Evolutionary conservation across 2,888 invertebrate species (phyloP).

Genomic region (Plebejus argus): DNA sequence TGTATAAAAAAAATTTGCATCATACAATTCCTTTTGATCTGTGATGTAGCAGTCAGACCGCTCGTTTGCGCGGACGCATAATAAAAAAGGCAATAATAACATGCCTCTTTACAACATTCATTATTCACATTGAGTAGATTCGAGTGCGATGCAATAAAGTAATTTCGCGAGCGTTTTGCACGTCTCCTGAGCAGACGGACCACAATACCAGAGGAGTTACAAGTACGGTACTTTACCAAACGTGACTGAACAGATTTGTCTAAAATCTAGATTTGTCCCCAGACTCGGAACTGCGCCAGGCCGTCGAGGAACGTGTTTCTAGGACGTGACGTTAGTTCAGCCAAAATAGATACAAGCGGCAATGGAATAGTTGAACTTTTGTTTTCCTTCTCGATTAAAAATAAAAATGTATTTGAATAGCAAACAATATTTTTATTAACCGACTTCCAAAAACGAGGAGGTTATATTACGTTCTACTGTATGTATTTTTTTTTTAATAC

Average conservation of each 20-base stretch:
- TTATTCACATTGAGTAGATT: too few relatives aligned
- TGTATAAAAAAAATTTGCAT: too few relatives aligned
- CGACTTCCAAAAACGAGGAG: too few relatives aligned
- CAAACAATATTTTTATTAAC: too few relatives aligned
- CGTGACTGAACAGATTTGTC: constrained; percentile 18
- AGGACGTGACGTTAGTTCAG: neutral
- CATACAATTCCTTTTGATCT: too few relatives aligned
- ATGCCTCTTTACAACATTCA: too few relatives aligned
- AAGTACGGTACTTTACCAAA: neutral
- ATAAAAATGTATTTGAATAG: neutral
- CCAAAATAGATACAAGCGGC: neutral
- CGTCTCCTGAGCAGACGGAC: neutral
- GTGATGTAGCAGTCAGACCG: too few relatives aligned
- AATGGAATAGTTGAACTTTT: neutral
- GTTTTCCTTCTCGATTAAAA: neutral
- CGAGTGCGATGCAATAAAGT: too few relatives aligned
- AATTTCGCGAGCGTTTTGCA: neutral
- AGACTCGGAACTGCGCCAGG: neutral
- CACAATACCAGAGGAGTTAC: neutral
- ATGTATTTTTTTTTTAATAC: neutral
- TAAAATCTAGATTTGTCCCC: neutral
- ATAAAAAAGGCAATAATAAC: too few relatives aligned
- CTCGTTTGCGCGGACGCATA: too few relatives aligned
- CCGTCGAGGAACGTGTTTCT: neutral
- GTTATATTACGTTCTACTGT: too few relatives aligned